Percentiles rank a stretch among this genome's conserved stretches.
Evolutionary conservation across 2,797 vertebrate species (phyloP).

Genomic region (Tokudaia muenninki): DNA sequence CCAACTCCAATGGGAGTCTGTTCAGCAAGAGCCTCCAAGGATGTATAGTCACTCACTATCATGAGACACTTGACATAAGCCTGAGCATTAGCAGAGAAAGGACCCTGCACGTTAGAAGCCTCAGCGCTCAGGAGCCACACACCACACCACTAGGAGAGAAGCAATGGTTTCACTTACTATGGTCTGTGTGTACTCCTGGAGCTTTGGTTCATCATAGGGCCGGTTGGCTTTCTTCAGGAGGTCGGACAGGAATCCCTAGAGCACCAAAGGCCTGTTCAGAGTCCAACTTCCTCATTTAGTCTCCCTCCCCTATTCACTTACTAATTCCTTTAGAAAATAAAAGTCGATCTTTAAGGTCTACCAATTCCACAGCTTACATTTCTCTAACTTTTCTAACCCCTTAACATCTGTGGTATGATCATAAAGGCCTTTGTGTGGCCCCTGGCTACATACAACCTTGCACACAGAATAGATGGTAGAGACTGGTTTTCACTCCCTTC

Average conservation of each 20-base stretch:
- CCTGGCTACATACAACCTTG: neutral
- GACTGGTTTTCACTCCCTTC: neutral
- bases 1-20: neutral
- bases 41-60: neutral
- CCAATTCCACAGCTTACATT: neutral
- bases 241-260: constrained; percentile 96
- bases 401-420: neutral
- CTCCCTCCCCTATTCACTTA: neutral
- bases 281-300: rapidly evolving
- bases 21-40: neutral
- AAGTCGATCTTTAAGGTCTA: neutral
- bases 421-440: neutral
- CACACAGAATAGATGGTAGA: neutral
- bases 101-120: neutral
- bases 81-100: neutral
- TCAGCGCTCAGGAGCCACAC: rapidly evolving
- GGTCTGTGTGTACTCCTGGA: constrained; percentile 97
- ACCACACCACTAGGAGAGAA: neutral
- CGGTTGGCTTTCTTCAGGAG: constrained; percentile 97
- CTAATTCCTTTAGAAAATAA: neutral
- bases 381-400: too few relatives aligned
- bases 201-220: constrained; percentile 95
- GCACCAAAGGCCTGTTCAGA: constrained; percentile 41
- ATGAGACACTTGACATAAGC: neutral
- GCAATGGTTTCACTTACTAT: constrained; percentile 91